Base-by-base conservation (phyloP, 2,888 invertebrate genomes). In the Hypolimnas misippus region DNA sequence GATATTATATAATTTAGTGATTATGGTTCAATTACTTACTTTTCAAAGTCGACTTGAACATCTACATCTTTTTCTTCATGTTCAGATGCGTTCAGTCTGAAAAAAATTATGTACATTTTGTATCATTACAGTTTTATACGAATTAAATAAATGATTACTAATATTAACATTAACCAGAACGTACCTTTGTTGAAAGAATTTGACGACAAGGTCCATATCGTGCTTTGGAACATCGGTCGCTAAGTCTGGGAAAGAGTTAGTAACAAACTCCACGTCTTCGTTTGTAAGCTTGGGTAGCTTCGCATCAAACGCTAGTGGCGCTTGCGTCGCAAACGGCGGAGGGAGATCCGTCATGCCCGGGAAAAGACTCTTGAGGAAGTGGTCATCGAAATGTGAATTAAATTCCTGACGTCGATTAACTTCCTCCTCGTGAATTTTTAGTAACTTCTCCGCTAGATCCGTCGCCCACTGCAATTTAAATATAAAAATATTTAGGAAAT, bases 301-400 rank as follows among this genome's bases (percentile, higher is more conserved):
- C 16, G 93, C 93, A 81, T 97, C 97, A 77, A 97, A 97, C n/a
- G 93, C 87, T 0, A 94, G 89, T 0, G 97, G 97, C 62, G 96
- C 94, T 77, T 96, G 95, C 3, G 96, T 97, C 55, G 97, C 98
- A 83, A 96, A 98, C 0, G 95, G 92, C 2, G 96, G 95, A 1
- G 98, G 97, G 66, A 95, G 88, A 76, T 98, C 98, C 57, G 96
- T 95, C 93, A 99, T 94, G 0, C 98, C 98, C 0, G 97, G 97
- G 85, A 99, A 99, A 44, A 99, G 87, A 10, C 95, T 94, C 68
- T 95, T 95, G 5, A 99, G 92, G 79, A 97, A 97, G 76, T 97
- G 99, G 0, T 96, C 96, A 21, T 97, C 96, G 75, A 97, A 96
- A 65, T 94, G 93, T 0, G 88, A 78, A 72, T 95, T 95, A 82